Evolutionary conservation across 2,888 invertebrate genomes (phyloP), one percentile per base, ranked within the genome.

Genomic region (Xanthostigma xanthostigma): DNA sequence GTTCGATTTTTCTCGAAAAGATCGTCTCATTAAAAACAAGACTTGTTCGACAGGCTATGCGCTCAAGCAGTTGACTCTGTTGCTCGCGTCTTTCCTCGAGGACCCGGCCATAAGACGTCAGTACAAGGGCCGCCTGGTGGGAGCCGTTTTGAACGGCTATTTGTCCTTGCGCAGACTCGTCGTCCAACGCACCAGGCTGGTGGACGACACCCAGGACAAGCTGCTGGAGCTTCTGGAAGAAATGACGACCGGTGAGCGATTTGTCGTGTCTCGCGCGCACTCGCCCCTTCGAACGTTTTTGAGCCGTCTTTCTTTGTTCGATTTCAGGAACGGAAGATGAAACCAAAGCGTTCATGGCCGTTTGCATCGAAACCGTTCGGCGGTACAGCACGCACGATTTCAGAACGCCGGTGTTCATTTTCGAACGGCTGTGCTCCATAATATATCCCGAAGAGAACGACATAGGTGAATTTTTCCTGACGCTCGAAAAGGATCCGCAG

Each of bases 391-490:
- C 85, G 35, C 88, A 90, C 62, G 96, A 97, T 67, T 85, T 94
- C 54, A 79, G 92, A 55, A 96, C 97, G 0, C 97, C 97, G 0
- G 94, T 96, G 3, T 97, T 97, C 64, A 93, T 97, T 53, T 97
- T 96, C 65, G 97, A 97, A 69, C 75, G 96, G 39, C 77, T 97
- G 3, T 96, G 96, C 63, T 95, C 94, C 14, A 93, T 96, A 53
- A 96, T 98, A 56, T 92, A 93, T 64, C 96, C 94, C 0, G 95
- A 96, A 63, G 95, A 96, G 67, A 95, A 94, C 61, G 95, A 95
- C 62, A 85, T 93, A 3, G 92, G 92, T 0, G 96, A 97, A 66
- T 97, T 97, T 71, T 91, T 91, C 73, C 76, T 98, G 51, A 90
- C 91, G 0, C 72, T 98, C 6, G 97, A 97, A 63, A 98, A 98